Percentiles rank a stretch among this genome's conserved stretches.
Conservation (phyloP, 2,888 invertebrate species). For the Lithosia quadra region DNA sequence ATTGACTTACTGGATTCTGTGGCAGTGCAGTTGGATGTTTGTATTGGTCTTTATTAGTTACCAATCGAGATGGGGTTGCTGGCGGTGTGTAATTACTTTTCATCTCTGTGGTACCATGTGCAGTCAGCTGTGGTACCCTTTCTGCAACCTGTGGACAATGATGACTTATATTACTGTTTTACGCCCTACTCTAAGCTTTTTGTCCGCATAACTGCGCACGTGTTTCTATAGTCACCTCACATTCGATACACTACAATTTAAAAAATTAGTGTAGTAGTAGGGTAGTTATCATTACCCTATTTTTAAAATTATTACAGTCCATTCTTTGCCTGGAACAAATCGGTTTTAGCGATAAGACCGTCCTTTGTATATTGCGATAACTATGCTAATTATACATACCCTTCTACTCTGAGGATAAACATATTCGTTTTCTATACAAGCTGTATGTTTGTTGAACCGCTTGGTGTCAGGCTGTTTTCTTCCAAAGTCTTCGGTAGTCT, state of each 20-base stretch:
- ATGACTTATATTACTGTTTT: background rate
- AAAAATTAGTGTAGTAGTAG: too few relatives aligned
- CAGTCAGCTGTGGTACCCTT: conserved; percentile 61
- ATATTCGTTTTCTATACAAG: conserved; percentile 67
- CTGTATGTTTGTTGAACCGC: conserved; percentile 72
- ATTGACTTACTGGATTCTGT: conserved; percentile 58
- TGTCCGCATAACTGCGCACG: too few relatives aligned
- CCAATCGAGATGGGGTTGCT: conserved; percentile 56
- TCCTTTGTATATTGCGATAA: too few relatives aligned
- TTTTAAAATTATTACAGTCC: too few relatives aligned
- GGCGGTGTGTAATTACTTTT: conserved; percentile 63
- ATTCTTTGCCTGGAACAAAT: too few relatives aligned
- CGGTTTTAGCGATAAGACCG: too few relatives aligned
- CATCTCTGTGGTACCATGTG: conserved; percentile 72
- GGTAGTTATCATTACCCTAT: too few relatives aligned
- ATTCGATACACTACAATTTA: too few relatives aligned
- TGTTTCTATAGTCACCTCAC: too few relatives aligned
- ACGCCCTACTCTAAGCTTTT: too few relatives aligned
- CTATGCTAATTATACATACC: conserved; percentile 66
- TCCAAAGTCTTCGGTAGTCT: conserved; percentile 64
- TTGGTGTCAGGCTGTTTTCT: conserved; percentile 67
- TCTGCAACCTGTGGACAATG: conserved; percentile 63
- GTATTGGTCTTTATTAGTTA: conserved; percentile 73
- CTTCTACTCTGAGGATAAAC: conserved; percentile 68
- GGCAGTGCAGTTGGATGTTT: conserved; percentile 62